Base-by-base conservation (phyloP, 2,797 vertebrate species). In the Heteromormyrus szaboi region DNA sequence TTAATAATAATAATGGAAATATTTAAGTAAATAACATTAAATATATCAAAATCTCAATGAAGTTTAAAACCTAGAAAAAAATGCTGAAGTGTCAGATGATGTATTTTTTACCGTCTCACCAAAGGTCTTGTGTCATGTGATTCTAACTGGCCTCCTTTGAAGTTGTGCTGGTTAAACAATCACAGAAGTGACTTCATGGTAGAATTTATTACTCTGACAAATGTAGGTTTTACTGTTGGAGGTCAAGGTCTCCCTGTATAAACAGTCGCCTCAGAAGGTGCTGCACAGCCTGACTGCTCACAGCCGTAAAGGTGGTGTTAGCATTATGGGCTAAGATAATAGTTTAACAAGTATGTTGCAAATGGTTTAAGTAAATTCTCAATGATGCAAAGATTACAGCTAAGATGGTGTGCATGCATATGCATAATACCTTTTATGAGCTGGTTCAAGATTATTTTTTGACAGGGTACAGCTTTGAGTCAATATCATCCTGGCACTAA, bases 101-200 rank as follows among this genome's bases (percentile, higher is more conserved):
- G 9, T 41, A 48, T 87, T 56, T n/a, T 56, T 56, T 56, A n/a
- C 19, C 19, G 19, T n/a, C 19, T 56, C 54, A n/a, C 54, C 54
- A n/a, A 56, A n/a, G 19, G 54, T 56, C 54, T 56, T 56, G 54
- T 56, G 54, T 56, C 54, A 25, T 88, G 11, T 48, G 41, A 83
- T 76, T 0, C 68, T 84, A 48, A 48, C 0, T 19, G 12, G 89
- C 62, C 81, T n/a, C 54, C 76, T 88, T 88, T 91, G 89, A 88
- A 83, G 90, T 2, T 2, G 17, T 89, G 12, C n/a, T 86, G 68
- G 56, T 91, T 76, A 41, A 76, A 85, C 83, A n/a, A 85, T 79
- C 88, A 92, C 94, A 95, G 94, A 95, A 87, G 85, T 90, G 89
- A 91, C 89, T 91, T 92, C 89, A 89, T 88, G 56, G 22, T 51